A percentile compares a stretch with the other conserved stretches of the same genome.
Evolutionary conservation across 1,140 invertebrate species (phyloP).

Genomic region (Melitaea cinxia): DNA sequence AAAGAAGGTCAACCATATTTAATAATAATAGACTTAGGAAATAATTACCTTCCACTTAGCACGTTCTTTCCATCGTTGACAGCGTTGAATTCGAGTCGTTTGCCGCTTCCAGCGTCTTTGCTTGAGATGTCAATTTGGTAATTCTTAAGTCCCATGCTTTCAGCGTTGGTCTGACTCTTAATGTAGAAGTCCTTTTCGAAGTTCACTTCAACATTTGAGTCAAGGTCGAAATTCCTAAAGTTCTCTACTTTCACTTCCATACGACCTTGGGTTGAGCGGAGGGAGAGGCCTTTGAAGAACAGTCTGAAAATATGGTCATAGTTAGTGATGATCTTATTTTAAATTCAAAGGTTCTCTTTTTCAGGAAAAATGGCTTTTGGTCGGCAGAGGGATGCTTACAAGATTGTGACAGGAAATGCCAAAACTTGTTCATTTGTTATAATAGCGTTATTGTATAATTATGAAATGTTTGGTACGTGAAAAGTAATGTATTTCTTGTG

Average conservation of each 20-base stretch:
- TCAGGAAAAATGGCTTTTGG: too few species aligned
- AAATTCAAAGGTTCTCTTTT: too few species aligned
- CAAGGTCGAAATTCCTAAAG: constrained; percentile 78
- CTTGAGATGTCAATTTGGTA: constrained; percentile 84
- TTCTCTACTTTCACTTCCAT: constrained; percentile 81
- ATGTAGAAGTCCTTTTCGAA: constrained; percentile 86
- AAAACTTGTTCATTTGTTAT: too few species aligned
- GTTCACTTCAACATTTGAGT: constrained; percentile 81
- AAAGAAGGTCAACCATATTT: too few species aligned
- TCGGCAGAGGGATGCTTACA: too few species aligned
- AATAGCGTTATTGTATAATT: too few species aligned
- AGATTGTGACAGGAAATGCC: too few species aligned
- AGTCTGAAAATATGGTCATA: constrained; percentile 58
- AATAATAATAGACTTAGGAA: too few species aligned
- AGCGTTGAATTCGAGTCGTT: constrained; percentile 83
- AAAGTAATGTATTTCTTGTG: too few species aligned
- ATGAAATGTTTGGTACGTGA: too few species aligned
- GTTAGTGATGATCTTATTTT: too few species aligned
- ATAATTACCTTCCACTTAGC: constrained; percentile 86
- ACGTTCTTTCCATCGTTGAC: constrained; percentile 85
- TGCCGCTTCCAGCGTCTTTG: constrained; percentile 83
- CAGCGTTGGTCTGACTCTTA: constrained; percentile 84
- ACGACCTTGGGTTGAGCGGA: constrained; percentile 82
- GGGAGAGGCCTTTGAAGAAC: constrained; percentile 78
- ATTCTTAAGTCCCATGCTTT: constrained; percentile 85